Evolutionary conservation across 2,113 vertebrate genomes (phyloP).

Genomic region (Corythornis cristatus): DNA sequence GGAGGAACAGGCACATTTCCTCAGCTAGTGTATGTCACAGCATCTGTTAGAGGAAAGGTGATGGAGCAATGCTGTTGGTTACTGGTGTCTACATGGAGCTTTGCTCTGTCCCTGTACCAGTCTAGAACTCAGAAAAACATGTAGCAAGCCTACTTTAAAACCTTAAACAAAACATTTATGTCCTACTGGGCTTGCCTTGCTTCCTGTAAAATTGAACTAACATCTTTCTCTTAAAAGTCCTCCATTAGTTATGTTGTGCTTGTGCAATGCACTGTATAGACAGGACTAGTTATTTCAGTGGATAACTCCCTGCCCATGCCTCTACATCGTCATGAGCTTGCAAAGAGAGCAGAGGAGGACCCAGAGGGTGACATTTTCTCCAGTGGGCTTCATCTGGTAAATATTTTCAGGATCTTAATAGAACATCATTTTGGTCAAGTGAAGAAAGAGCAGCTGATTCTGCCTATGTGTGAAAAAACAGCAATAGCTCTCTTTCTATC

Average conservation of each 20-base stretch:
- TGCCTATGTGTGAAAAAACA: background rate
- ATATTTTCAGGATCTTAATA: background rate
- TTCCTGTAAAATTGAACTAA: background rate
- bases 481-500: background rate
- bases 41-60: background rate
- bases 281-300: background rate
- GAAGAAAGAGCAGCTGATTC: background rate
- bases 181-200: background rate
- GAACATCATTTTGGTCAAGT: background rate
- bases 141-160: background rate
- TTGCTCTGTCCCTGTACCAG: fast-evolving
- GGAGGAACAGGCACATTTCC: background rate
- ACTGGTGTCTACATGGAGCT: background rate
- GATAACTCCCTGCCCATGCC: background rate
- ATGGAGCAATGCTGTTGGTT: background rate
- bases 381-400: background rate
- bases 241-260: background rate
- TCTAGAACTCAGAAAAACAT: background rate
- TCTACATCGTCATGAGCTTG: background rate
- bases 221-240: background rate
- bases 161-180: background rate
- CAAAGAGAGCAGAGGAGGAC: background rate
- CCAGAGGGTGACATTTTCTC: background rate
- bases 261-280: too few relatives aligned
- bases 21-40: background rate